Evolutionary conservation across 37 sponge, comb jelly and placozoan species (phyloP).

Genomic region (Halichondria panicea): DNA sequence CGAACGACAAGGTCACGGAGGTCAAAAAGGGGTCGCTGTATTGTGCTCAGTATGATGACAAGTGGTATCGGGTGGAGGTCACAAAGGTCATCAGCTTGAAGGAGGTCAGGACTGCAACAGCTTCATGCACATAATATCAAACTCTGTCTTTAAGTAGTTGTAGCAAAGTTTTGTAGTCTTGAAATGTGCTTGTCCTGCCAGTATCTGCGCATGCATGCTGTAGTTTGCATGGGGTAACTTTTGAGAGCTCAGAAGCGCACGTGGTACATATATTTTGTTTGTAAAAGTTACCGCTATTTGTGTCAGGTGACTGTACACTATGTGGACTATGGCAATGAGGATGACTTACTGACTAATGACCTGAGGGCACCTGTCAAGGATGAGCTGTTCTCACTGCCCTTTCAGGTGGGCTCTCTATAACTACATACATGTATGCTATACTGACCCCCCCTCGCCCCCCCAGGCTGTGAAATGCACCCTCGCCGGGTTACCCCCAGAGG

Average conservation of each 20-base stretch:
- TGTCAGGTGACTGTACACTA: constrained; percentile 9
- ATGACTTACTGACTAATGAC: constrained; percentile 1
- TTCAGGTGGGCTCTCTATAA: constrained; percentile 18
- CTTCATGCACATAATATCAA: no score
- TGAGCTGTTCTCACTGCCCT: constrained; percentile 34
- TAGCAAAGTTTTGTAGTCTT: background rate
- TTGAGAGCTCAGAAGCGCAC: no score
- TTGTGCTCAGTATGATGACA: constrained; percentile 40
- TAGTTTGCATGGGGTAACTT: no score
- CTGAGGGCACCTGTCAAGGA: constrained; percentile 17
- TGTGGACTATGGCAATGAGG: constrained; percentile 49
- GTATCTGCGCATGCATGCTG: background rate
- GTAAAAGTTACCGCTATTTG: background rate
- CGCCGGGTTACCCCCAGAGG: constrained; percentile 28
- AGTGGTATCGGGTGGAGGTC: constrained; percentile 44
- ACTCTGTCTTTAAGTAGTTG: no score
- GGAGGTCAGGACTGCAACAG: no score
- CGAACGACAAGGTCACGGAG: constrained; percentile 23
- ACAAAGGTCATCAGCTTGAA: background rate
- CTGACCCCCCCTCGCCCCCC: background rate
- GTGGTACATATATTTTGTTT: background rate
- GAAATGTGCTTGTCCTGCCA: background rate
- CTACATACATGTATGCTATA: background rate
- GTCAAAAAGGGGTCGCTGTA: constrained; percentile 7
- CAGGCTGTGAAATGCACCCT: constrained; percentile 55